Evolutionary conservation across 2,888 invertebrate genomes (phyloP), one percentile per base, ranked within the genome.

Genomic region (Spodoptera littoralis): DNA sequence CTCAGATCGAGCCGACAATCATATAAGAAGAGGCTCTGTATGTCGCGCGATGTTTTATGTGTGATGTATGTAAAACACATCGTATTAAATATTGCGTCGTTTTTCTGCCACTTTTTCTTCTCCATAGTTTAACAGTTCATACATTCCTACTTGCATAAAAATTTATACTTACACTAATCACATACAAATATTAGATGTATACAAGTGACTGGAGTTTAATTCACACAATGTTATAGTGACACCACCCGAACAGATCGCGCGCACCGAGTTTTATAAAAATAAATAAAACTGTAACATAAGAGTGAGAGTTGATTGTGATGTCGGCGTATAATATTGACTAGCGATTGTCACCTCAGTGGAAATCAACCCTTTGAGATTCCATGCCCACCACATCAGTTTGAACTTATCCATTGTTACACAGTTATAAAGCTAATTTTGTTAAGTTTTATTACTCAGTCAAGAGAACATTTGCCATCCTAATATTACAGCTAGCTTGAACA

Each of bases 271-370:
- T 63, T 57, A 65, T 53, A 64, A 57, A 60, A 50, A 51, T 55
- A 61, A 69, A 63, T 58, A 75, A 67, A 53, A 53, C 46, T 64
- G 59, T 67, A 70, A 69, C 57, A 59, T 71, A 71, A 55, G 59
- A 64, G 68, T 53, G 68, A 56, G 62, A 70, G 57, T 64, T 61
- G 57, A 60, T 84, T 92, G 93, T 92, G 93, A 92, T 92, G 93
- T 72, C 84, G 92, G 91, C 92, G 90, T 87, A 88, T 77, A 75
- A 84, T 83, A 84, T 86, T 92, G 93, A 93, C 93, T 93, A 93
- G 93, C 90, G 87, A 84, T 85, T 84, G 92, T 88, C 92, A 89
- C 84, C 77, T 88, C 89, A 86, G 86, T 80, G 90, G 90, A 89
- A 84, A 88, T 82, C 87, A 77, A 78, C 82, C 73, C 79, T 65